Conservation (phyloP, 2,888 invertebrate species). For the Synanthedon formicaeformis region DNA sequence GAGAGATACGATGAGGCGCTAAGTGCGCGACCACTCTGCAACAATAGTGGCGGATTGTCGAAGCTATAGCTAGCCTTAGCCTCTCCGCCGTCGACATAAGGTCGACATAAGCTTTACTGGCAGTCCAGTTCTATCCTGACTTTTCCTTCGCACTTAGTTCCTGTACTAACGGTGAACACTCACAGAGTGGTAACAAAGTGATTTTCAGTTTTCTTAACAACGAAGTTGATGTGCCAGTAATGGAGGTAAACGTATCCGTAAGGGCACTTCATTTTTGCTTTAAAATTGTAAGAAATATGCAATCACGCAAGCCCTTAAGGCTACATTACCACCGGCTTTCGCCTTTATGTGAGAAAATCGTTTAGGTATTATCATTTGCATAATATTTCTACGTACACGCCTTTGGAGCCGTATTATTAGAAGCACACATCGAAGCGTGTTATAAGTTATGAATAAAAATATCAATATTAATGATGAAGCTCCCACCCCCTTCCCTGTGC, state of each 20-base stretch:
- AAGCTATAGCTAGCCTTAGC: neutral
- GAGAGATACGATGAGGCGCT: conserved; percentile 8
- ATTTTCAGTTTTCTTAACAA: neutral
- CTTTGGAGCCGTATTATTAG: neutral
- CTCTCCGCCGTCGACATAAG: neutral
- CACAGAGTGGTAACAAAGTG: neutral
- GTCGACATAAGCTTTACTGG: neutral
- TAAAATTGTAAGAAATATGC: neutral
- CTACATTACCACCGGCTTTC: conserved; percentile 3
- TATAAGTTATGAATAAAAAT: no score
- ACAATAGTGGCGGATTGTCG: neutral
- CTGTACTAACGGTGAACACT: neutral
- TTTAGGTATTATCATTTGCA: conserved; percentile 4
- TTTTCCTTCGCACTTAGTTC: neutral
- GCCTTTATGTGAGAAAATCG: conserved; percentile 4
- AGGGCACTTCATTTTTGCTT: neutral
- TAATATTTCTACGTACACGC: neutral
- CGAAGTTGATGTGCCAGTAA: neutral
- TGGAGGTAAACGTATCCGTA: neutral
- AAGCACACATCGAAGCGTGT: no score
- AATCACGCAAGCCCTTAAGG: neutral
- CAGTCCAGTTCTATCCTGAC: no score
- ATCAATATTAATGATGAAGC: no score
- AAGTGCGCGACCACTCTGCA: conserved; percentile 4
- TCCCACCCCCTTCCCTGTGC: no score